phyloP scores from a whole-genome alignment of 2,888 invertebrate genomes.

The Podabrus alpinus region DNA sequence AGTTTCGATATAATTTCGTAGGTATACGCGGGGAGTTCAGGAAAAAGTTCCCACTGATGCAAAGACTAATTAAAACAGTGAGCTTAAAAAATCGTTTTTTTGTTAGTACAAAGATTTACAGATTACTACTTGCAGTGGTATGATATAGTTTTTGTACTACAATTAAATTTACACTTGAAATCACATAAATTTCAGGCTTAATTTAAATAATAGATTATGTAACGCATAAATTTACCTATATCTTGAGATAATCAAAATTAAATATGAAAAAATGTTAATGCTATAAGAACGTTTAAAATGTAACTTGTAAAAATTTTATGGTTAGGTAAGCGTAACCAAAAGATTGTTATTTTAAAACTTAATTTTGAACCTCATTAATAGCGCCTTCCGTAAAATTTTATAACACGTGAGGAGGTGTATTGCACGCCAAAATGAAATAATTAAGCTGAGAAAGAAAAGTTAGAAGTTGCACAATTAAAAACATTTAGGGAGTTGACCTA shows the following conservation, averaged over 20 bases:
- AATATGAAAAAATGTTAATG: background rate
- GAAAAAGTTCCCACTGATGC: background rate
- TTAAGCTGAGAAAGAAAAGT: background rate
- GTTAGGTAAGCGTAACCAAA: background rate
- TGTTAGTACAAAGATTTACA: background rate
- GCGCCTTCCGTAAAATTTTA: background rate
- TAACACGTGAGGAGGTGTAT: background rate
- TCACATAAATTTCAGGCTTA: background rate
- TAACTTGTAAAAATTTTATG: conserved; percentile 3
- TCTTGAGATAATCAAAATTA: background rate
- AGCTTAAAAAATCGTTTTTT: background rate
- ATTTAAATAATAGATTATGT: background rate
- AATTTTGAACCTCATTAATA: background rate
- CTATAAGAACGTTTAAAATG: background rate
- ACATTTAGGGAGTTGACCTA: too few relatives aligned
- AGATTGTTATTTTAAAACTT: background rate
- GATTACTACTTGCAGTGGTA: background rate
- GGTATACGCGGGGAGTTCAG: background rate
- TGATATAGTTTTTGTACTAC: background rate
- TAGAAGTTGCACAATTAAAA: too few relatives aligned
- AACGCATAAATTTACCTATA: background rate
- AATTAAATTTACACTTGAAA: background rate
- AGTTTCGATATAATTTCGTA: background rate
- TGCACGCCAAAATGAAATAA: background rate
- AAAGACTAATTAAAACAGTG: background rate